Percentiles rank a stretch among this genome's conserved stretches.
These are phyloP conservation scores for Merluccius polli DNA, from an alignment of 2,797 vertebrate genomes.

Conservation along the genomic window DNA sequence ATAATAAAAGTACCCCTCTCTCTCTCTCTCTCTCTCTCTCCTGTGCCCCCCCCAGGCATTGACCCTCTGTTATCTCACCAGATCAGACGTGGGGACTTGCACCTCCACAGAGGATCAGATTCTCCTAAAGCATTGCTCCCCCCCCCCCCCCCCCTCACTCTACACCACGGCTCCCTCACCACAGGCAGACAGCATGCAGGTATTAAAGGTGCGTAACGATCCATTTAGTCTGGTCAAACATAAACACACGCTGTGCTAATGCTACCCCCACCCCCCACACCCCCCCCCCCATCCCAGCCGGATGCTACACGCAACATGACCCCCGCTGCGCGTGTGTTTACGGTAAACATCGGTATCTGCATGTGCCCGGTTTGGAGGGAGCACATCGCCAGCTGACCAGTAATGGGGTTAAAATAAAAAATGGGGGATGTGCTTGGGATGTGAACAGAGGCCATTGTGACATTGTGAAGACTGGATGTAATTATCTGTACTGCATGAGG, in stretches of 20 bases:
- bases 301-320: conserved; percentile 13
- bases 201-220: neutral
- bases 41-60: neutral
- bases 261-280: neutral
- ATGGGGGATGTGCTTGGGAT: neutral
- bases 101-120: conserved; percentile 6
- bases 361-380: neutral
- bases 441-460: neutral
- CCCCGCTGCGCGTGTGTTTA: conserved; percentile 7
- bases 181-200: neutral
- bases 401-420: neutral
- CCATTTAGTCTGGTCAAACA: neutral
- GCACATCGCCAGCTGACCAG: conserved; percentile 20
- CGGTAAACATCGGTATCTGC: conserved; percentile 29
- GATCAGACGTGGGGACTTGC: conserved; percentile 17
- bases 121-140: conserved; percentile 11
- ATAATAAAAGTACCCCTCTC: no score
- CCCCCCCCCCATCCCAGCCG: conserved; percentile 1
- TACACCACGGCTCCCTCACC: neutral
- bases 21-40: neutral
- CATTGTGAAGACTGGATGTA: no score
- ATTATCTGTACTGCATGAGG: no score
- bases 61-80: conserved; percentile 10
- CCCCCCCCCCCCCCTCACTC: conserved; percentile 12
- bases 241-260: conserved; percentile 9